Percentiles rank a stretch among this genome's conserved stretches.
Evolutionary conservation across 2,888 invertebrate genomes (phyloP).

Genomic region (Cheilosia vernalis): DNA sequence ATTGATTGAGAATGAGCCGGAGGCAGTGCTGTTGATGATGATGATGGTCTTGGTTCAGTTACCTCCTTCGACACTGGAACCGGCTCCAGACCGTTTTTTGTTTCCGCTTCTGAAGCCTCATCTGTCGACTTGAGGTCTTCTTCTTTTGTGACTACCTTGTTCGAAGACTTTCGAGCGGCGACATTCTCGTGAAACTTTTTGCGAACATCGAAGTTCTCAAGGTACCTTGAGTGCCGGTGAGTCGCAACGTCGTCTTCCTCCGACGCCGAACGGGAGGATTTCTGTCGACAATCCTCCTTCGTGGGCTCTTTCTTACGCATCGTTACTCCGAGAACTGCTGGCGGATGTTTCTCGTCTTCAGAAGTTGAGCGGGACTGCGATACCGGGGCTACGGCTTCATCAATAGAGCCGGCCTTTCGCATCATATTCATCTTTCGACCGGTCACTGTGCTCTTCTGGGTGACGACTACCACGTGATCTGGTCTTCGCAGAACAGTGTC

Average conservation of each 20-base stretch:
- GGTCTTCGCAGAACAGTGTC: slow-evolving; percentile 80
- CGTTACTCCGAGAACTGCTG: slow-evolving; percentile 77
- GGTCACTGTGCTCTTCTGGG: slow-evolving; percentile 42
- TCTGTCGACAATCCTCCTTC: slow-evolving; percentile 76
- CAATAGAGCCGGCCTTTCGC: slow-evolving; percentile 69
- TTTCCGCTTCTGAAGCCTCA: slow-evolving; percentile 40
- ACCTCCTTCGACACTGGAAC: slow-evolving; percentile 64
- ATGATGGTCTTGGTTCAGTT: slow-evolving; percentile 77
- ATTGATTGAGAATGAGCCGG: slow-evolving; percentile 48
- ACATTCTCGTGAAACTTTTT: slow-evolving; percentile 81
- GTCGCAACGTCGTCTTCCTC: slow-evolving; percentile 80
- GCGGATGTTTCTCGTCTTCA: slow-evolving; percentile 79
- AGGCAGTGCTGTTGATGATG: slow-evolving; percentile 75
- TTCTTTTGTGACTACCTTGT: slow-evolving; percentile 72
- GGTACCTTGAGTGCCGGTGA: slow-evolving; percentile 82
- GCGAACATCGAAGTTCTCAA: slow-evolving; percentile 83
- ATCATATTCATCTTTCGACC: slow-evolving; percentile 55
- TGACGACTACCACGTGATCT: slow-evolving; percentile 73
- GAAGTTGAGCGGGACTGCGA: slow-evolving; percentile 79
- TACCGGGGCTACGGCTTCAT: slow-evolving; percentile 55
- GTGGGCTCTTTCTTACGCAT: slow-evolving; percentile 79
- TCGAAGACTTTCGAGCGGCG: slow-evolving; percentile 79
- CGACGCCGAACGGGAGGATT: slow-evolving; percentile 80
- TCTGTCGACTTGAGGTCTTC: slow-evolving; percentile 47
- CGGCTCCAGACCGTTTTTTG: slow-evolving; percentile 51